phyloP scores from a whole-genome alignment of 53 echinoderm and acorn worm species.

The Zoroaster sp. region DNA sequence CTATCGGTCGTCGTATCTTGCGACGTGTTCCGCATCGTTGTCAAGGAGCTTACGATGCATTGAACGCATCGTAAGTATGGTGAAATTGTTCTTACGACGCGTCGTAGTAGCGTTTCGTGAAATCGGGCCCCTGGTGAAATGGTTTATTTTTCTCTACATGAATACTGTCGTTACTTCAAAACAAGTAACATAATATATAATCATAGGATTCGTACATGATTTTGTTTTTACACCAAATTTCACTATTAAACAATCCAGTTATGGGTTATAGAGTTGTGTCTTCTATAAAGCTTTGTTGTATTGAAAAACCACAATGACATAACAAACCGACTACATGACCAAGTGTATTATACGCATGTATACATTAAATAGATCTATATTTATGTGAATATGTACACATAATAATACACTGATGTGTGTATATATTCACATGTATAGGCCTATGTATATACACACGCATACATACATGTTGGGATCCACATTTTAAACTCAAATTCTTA shows the following conservation, averaged over 20 bases:
- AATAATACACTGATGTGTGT: constrained; percentile 42
- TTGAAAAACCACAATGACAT: not conserved
- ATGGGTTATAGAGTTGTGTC: not conserved
- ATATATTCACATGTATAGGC: constrained; percentile 13
- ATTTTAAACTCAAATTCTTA: not conserved
- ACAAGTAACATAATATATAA: not conserved
- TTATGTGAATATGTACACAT: constrained; percentile 50
- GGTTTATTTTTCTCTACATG: not conserved
- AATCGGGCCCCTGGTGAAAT: not conserved
- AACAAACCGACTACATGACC: constrained; percentile 22
- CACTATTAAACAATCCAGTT: constrained; percentile 40
- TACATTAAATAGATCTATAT: constrained; percentile 55
- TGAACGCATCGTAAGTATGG: no score
- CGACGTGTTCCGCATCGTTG: no score
- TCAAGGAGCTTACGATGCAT: no score
- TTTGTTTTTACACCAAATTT: constrained; percentile 32
- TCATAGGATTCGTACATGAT: not conserved
- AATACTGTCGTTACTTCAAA: constrained; percentile 28
- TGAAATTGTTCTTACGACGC: no score
- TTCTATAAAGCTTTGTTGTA: not conserved
- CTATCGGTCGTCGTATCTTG: no score
- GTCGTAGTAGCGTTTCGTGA: no score
- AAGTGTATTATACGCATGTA: constrained; percentile 1
- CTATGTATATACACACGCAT: not conserved
- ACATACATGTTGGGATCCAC: not conserved